A percentile compares a stretch with the other conserved stretches of the same genome.
phyloP scores from a whole-genome alignment of 2,888 invertebrate genomes.

The Neocrepidodera transversa region DNA sequence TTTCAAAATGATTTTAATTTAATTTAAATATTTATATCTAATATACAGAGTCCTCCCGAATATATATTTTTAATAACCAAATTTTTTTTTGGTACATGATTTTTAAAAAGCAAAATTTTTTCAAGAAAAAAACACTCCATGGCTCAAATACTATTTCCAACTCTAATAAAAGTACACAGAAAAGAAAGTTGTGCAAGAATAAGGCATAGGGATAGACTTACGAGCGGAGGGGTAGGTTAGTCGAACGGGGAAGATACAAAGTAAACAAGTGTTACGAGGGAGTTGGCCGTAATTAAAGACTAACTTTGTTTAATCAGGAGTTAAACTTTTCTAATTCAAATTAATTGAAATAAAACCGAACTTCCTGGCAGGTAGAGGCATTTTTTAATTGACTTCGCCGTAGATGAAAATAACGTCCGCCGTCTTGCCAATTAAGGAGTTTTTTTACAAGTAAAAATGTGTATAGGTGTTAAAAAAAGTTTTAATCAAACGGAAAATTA shows the following conservation, averaged over 20 bases:
- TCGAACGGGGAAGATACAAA: constrained; percentile 32
- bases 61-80: too few species aligned
- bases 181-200: neutral
- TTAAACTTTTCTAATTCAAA: constrained; percentile 48
- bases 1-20: too few species aligned
- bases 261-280: constrained; percentile 45
- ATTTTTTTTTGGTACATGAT: too few species aligned
- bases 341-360: constrained; percentile 46
- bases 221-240: neutral
- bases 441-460: neutral
- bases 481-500: neutral
- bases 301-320: constrained; percentile 48
- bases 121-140: neutral
- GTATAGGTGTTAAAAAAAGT: neutral
- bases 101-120: too few species aligned
- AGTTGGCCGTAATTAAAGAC: constrained; percentile 46
- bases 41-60: too few species aligned
- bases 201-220: neutral
- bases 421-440: constrained; percentile 2
- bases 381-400: constrained; percentile 36
- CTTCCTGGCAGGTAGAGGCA: constrained; percentile 36
- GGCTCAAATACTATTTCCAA: neutral
- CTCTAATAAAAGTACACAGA: neutral
- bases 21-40: too few species aligned
- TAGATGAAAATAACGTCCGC: constrained; percentile 8